Base-by-base conservation (phyloP, 2,113 vertebrate genomes). In the Vimba vimba region DNA sequence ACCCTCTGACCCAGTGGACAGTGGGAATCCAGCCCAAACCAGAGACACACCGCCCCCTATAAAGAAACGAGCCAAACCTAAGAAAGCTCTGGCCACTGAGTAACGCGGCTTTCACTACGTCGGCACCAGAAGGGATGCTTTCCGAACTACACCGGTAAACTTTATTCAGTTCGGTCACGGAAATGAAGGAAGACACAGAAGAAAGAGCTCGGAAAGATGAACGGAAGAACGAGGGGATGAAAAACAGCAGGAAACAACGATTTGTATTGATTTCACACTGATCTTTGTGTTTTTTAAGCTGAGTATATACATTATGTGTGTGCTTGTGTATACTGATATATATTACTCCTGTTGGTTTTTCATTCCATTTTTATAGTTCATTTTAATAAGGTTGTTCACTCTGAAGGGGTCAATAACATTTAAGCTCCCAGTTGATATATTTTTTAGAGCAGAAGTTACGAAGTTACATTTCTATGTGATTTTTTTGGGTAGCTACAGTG, bases 51-150 rank as follows among this genome's bases (percentile, higher is more conserved):
- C 84, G 33, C 86, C 88, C 27, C 88, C 88, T 3, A 8, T 90
- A 77, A 90, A 88, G 86, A 93, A 92, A 91, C 90, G 92, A 89
- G 91, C 85, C 81, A 95, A 94, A 91, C 89, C 92, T 82, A 94
- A 92, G 86, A 94, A 91, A 92, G 83, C 89, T 77, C 90, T 74
- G 1, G 66, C 91, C 79, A 87, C 87, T 17, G 92, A 95, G 90
- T 95, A 94, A 91, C 80, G 68, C 88, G 89, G 85, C 87, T 90
- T 90, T 90, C 87, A 87, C 86, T 50, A 50, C 82, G 80, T 87
- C 85, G 89, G 79, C 87, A 89, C 89, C 88, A 83, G 64, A 90
- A 87, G 86, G 87, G 85, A 93, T 83, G 85, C 87, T 88, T 84
- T 83, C 87, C 85, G 80, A 88, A 85, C 69, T 81, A 73, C 50